Evolutionary conservation across 2,888 invertebrate species (phyloP).

Genomic region (Diploptera punctata): DNA sequence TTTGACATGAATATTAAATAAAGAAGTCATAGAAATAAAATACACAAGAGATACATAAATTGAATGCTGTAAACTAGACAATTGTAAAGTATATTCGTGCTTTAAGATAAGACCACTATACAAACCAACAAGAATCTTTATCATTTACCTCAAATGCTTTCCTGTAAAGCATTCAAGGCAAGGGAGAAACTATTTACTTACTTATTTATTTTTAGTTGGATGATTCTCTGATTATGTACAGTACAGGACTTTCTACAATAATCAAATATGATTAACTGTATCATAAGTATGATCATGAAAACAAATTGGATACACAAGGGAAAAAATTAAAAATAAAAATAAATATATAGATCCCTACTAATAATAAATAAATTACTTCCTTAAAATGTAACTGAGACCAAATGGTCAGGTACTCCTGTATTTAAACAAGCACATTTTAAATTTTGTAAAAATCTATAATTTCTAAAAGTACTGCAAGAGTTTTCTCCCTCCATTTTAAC

Average conservation of each 20-base stretch:
- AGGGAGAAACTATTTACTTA: not conserved
- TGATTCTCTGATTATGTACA: constrained; percentile 11
- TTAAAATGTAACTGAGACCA: constrained; percentile 7
- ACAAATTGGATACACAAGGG: constrained; percentile 9
- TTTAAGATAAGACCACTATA: not conserved
- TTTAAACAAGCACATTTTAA: not conserved
- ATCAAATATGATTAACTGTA: too few species aligned
- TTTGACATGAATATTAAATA: constrained; percentile 17
- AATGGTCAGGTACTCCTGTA: constrained; percentile 18
- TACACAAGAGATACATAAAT: constrained; percentile 3
- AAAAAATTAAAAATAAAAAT: constrained; percentile 12
- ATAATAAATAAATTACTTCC: constrained; percentile 8
- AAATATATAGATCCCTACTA: not conserved
- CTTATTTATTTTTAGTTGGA: not conserved
- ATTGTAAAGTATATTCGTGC: not conserved
- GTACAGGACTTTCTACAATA: not conserved
- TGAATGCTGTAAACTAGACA: not conserved
- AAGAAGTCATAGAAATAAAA: constrained; percentile 12
- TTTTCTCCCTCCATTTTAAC: too few species aligned
- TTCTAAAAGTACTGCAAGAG: too few species aligned
- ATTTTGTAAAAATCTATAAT: too few species aligned
- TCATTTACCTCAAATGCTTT: not conserved
- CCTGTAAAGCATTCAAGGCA: not conserved
- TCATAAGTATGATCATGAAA: not conserved
- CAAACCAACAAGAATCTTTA: not conserved